phyloP scores from a whole-genome alignment of 2,888 invertebrate species.

The Xylocampa areola region DNA sequence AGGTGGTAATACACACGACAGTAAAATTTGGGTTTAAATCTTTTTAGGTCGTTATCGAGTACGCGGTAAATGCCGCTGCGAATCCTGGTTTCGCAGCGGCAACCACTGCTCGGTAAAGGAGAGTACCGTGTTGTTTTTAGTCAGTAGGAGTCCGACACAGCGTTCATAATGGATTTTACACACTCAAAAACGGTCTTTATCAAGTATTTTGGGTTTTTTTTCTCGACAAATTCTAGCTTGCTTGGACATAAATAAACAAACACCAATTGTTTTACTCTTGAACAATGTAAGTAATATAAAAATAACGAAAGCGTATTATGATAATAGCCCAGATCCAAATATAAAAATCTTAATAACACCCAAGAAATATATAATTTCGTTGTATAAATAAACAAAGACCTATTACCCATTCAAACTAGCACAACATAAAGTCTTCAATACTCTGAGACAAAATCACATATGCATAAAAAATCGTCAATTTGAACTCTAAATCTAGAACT shows the following conservation, averaged over 20 bases:
- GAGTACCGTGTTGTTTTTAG: too few relatives aligned
- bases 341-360: background rate
- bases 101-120: too few relatives aligned
- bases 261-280: background rate
- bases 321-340: constrained; percentile 21
- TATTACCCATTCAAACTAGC: constrained; percentile 24
- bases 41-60: too few relatives aligned
- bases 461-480: background rate
- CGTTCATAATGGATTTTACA: too few relatives aligned
- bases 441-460: background rate
- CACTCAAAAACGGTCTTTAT: too few relatives aligned
- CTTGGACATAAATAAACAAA: background rate
- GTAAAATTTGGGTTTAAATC: too few relatives aligned
- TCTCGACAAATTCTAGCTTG: constrained; percentile 1
- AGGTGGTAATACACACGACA: too few relatives aligned
- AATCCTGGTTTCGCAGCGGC: too few relatives aligned
- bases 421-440: background rate
- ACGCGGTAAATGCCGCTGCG: too few relatives aligned
- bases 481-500: constrained; percentile 8
- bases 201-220: too few relatives aligned
- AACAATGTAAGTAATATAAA: background rate
- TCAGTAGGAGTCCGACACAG: too few relatives aligned
- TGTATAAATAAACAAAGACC: constrained; percentile 15
- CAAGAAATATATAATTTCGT: background rate
- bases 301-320: constrained; percentile 24